Evolutionary conservation across 2,113 vertebrate species (phyloP), one percentile per base, ranked within the genome.

Genomic region (Phoenicopterus ruber): DNA sequence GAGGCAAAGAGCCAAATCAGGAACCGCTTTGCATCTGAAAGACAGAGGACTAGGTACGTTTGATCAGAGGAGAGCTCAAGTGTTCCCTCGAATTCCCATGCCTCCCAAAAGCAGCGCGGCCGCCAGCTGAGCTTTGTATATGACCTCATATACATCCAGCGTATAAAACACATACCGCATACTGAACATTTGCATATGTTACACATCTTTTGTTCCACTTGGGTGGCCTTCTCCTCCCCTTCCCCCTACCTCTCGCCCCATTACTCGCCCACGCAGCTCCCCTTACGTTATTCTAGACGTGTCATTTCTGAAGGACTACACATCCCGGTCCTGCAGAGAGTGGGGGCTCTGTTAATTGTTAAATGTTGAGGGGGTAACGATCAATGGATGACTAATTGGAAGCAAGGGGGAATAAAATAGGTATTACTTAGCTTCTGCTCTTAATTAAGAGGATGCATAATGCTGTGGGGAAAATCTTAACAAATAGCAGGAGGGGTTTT

Each of bases 381-480:
- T 98, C 97, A 97, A 93, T 97, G 96, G 95, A 82, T 83, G 93
- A 92, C 92, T 98, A 98, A 98, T 97, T 97, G 96, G 98, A 97
- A 58, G 88, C 95, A 96, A 96, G 92, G 88, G 92, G 91, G 94
- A 96, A 97, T 96, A 95, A 97, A 97, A 96, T 63, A 95, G 90
- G 95, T 96, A 95, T 97, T 97, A 95, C 86, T 97, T 94, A 77
- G 86, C 91, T 95, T 83, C 95, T 96, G 97, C 96, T 98, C 96
- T 98, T 98, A 98, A 98, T 98, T 98, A 97, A 97, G 59, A 62
- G 40, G 85, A 95, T 79, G 62, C 67, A 52, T 83, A 97, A 96
- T 93, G 79, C 96, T 97, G 59, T 94, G 84, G 96, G 98, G 96
- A 88, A 94, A 98, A 94, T 85, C 91, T 80, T 95, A 97, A 94